Conservation (phyloP, 2,797 vertebrate species). For the Fundulus diaphanus region DNA sequence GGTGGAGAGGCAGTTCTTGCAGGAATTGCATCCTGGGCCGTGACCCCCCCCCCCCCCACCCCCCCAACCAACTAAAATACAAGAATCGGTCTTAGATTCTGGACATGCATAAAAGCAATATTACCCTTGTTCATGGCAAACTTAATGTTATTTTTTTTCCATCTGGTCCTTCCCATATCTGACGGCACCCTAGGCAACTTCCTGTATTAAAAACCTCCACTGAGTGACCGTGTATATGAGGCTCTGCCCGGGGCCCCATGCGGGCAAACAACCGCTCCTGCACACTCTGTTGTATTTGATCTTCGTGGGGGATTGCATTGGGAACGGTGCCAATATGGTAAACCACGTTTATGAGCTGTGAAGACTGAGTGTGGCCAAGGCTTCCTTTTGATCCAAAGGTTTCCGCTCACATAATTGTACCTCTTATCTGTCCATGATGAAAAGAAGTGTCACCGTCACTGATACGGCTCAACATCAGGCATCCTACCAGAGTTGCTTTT, state of each 20-base stretch:
- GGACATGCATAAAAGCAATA: background rate
- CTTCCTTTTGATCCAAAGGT: constrained; percentile 74
- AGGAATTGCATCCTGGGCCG: background rate
- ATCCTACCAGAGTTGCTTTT: constrained; percentile 28
- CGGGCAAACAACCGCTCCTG: background rate
- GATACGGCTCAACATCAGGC: constrained; percentile 48
- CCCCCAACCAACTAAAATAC: background rate
- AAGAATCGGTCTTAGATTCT: background rate
- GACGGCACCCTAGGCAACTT: no score
- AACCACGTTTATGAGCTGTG: constrained; percentile 66
- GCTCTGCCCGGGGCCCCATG: no score
- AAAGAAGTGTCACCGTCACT: constrained; percentile 44
- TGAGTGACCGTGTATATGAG: no score
- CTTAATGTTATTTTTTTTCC: no score
- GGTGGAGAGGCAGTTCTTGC: no score
- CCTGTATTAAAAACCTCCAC: no score
- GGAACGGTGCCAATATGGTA: constrained; percentile 43
- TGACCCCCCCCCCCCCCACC: no score
- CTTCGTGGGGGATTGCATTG: background rate
- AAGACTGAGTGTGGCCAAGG: constrained; percentile 66
- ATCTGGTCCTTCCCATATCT: no score
- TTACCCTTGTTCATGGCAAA: background rate
- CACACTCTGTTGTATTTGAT: background rate
- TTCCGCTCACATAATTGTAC: constrained; percentile 63
- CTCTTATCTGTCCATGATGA: constrained; percentile 66